Evolutionary conservation across 30 jellyfish, hydroid and myxozoan genomes (phyloP).

Genomic region (Clytia hemisphaerica): DNA sequence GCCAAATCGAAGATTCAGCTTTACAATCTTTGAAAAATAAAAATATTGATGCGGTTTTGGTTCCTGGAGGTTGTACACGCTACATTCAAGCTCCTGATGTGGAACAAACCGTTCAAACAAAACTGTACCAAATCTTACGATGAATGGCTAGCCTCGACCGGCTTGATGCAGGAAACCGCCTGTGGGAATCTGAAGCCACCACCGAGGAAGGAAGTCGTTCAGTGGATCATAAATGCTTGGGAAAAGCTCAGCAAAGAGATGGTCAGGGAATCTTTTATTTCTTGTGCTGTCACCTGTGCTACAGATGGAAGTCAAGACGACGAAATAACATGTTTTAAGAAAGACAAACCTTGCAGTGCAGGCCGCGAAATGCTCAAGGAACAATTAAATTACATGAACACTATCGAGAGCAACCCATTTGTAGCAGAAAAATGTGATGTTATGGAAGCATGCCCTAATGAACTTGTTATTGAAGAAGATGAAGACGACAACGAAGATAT

Average conservation of each 20-base stretch:
- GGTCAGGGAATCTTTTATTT: constrained; percentile 37
- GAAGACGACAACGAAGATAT: constrained; percentile 15
- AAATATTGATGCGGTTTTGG: constrained; percentile 13
- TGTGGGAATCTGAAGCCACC: constrained; percentile 31
- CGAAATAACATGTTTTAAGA: constrained; percentile 4
- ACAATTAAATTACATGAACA: constrained; percentile 8
- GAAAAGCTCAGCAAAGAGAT: constrained; percentile 28
- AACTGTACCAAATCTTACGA: constrained; percentile 11
- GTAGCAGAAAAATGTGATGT: background rate
- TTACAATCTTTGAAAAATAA: background rate
- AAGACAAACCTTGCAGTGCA: constrained; percentile 28
- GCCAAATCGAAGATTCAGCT: constrained; percentile 19
- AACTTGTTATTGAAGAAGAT: constrained; percentile 4
- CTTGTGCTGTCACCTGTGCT: constrained; percentile 44
- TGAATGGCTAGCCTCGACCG: constrained; percentile 36
- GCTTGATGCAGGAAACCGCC: constrained; percentile 27
- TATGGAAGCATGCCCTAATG: constrained; percentile 26
- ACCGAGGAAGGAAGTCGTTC: constrained; percentile 32
- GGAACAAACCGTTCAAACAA: constrained; percentile 10
- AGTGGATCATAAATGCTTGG: constrained; percentile 38
- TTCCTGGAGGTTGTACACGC: constrained; percentile 3
- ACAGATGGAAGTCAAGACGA: constrained; percentile 10
- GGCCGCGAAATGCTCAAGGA: constrained; percentile 24
- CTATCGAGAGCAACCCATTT: background rate
- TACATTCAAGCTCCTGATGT: constrained; percentile 11